phyloP scores from a whole-genome alignment of 2,113 vertebrate genomes.

The Microtus richardsoni region DNA sequence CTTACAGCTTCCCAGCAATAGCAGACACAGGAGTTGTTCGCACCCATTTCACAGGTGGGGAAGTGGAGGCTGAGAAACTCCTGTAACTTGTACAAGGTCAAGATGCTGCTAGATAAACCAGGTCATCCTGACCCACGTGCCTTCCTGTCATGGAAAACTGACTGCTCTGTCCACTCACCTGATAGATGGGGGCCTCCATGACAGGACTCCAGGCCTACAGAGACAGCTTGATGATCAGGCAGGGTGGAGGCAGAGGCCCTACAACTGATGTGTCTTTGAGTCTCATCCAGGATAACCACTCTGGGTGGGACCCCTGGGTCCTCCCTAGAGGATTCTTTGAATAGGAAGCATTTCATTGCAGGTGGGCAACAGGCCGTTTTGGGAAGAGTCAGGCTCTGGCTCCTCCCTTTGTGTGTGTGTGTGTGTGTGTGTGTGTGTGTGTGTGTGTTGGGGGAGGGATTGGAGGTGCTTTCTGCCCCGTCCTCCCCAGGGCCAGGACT shows the following conservation, averaged over 20 bases:
- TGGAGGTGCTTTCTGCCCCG: neutral
- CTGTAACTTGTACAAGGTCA: neutral
- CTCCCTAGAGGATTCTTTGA: neutral
- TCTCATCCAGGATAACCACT: neutral
- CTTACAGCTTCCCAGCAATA: neutral
- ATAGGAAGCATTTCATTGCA: neutral
- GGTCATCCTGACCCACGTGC: neutral
- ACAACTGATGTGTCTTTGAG: slow-evolving; percentile 68
- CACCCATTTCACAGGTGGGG: slow-evolving; percentile 11
- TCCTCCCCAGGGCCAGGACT: neutral
- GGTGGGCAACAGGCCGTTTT: neutral
- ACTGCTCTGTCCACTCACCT: neutral
- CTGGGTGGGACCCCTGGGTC: neutral
- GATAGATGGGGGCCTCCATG: neutral
- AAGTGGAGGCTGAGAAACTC: neutral
- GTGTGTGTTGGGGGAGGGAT: neutral
- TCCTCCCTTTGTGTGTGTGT: neutral
- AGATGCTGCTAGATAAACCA: neutral
- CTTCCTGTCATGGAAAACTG: neutral
- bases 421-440: neutral
- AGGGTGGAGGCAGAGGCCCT: neutral
- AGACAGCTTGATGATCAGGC: neutral
- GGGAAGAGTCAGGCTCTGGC: neutral
- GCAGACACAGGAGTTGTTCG: neutral
- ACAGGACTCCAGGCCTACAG: neutral